phyloP scores from a whole-genome alignment of 2,113 vertebrate species.

The Rhinolophus ferrumequinum region DNA sequence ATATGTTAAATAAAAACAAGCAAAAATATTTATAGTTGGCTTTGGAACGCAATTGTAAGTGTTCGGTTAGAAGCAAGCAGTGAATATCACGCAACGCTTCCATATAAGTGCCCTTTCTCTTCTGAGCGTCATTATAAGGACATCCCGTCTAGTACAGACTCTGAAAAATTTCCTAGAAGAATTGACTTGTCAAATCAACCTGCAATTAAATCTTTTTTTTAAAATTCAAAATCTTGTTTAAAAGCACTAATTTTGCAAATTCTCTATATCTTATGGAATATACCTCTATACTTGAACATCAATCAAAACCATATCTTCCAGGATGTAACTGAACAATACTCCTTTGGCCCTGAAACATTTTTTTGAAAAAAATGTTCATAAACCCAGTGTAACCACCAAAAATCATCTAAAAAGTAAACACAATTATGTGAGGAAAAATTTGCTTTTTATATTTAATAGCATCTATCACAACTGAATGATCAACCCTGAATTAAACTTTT shows the following conservation, averaged over 20 bases:
- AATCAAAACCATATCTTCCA: neutral
- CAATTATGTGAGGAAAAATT: neutral
- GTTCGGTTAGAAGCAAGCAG: neutral
- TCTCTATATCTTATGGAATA: neutral
- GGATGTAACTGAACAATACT: neutral
- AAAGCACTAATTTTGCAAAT: conserved; percentile 28
- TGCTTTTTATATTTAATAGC: neutral
- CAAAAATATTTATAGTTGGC: neutral
- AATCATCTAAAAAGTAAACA: neutral
- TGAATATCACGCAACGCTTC: neutral
- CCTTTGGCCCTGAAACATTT: neutral
- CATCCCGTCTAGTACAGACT: neutral
- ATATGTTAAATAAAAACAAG: neutral
- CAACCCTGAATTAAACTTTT: conserved; percentile 23
- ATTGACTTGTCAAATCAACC: neutral
- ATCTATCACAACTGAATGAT: neutral
- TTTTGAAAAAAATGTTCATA: neutral
- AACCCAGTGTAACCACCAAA: neutral
- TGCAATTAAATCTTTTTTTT: neutral
- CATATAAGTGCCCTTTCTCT: neutral
- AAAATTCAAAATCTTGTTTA: conserved; percentile 19
- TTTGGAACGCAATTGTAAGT: conserved; percentile 18
- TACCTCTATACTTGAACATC: neutral
- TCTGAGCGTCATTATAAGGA: neutral
- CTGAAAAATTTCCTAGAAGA: neutral